Conservation (phyloP, 2,797 vertebrate species). For the Diceros bicornis region DNA sequence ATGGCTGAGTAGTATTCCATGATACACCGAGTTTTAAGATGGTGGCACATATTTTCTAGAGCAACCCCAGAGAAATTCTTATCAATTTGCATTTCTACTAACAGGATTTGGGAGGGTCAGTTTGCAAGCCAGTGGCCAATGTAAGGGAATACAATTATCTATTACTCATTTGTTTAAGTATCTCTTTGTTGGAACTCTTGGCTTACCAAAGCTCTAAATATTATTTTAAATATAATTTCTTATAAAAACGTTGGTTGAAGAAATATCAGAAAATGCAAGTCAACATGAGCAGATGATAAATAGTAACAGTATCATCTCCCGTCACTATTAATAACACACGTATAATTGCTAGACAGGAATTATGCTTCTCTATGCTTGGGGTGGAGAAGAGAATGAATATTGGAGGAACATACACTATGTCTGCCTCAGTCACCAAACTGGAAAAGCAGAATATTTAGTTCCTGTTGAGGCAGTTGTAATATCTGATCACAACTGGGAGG, state of each 20-base stretch:
- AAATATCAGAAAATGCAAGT: neutral
- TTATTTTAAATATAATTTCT: neutral
- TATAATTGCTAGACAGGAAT: neutral
- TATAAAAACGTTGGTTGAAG: neutral
- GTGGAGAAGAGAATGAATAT: neutral
- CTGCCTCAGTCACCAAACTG: neutral
- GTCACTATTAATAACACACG: neutral
- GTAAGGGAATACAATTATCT: neutral
- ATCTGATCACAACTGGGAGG: neutral
- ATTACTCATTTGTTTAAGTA: neutral
- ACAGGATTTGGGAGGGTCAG: neutral
- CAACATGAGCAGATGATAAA: neutral
- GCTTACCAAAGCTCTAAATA: neutral
- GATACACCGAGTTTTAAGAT: neutral
- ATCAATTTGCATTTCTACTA: neutral
- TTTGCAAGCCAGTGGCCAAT: neutral
- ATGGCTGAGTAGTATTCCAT: too few species aligned
- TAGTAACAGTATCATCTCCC: neutral
- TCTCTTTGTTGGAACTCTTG: neutral
- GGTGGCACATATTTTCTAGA: neutral
- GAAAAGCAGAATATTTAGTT: neutral
- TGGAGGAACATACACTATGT: neutral
- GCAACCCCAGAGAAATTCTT: neutral
- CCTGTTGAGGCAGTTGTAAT: neutral
- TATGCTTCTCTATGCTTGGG: neutral